Conservation (phyloP, 2,888 invertebrate genomes). For the Drosophila aldrichi region DNA sequence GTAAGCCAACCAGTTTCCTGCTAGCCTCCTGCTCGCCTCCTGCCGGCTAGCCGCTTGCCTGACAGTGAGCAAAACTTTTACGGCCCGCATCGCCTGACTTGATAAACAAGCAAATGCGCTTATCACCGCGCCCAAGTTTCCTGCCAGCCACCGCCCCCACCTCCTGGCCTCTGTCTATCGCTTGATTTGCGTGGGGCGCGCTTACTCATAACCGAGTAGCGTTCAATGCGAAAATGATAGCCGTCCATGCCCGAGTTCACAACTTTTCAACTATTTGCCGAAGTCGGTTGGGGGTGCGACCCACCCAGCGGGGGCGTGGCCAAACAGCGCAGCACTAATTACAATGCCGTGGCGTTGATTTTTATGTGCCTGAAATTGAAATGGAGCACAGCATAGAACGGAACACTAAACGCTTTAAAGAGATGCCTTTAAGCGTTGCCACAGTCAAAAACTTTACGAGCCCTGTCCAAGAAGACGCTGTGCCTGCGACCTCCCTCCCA, state of each 20-base stretch:
- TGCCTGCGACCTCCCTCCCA: background rate
- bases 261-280: conserved; percentile 75
- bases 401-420: conserved; percentile 63
- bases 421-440: conserved; percentile 55
- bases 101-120: conserved; percentile 80
- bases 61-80: conserved; percentile 44
- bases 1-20: background rate
- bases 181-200: conserved; percentile 38
- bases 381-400: conserved; percentile 47
- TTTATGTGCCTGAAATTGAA: conserved; percentile 74
- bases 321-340: conserved; percentile 70
- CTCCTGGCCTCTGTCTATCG: conserved; percentile 26
- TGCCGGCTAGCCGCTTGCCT: conserved; percentile 1
- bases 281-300: background rate
- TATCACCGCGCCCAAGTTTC: conserved; percentile 59
- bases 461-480: conserved; percentile 10
- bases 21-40: background rate
- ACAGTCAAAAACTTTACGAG: conserved; percentile 46
- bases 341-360: conserved; percentile 70
- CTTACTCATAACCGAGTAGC: conserved; percentile 59
- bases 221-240: conserved; percentile 79
- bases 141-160: conserved; percentile 6
- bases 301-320: conserved; percentile 12
- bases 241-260: conserved; percentile 63
- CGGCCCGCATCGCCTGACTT: conserved; percentile 48